A percentile compares a stretch with the other conserved stretches of the same genome.
Conservation (phyloP, 2,113 vertebrate genomes). For the Globicephala melas region DNA sequence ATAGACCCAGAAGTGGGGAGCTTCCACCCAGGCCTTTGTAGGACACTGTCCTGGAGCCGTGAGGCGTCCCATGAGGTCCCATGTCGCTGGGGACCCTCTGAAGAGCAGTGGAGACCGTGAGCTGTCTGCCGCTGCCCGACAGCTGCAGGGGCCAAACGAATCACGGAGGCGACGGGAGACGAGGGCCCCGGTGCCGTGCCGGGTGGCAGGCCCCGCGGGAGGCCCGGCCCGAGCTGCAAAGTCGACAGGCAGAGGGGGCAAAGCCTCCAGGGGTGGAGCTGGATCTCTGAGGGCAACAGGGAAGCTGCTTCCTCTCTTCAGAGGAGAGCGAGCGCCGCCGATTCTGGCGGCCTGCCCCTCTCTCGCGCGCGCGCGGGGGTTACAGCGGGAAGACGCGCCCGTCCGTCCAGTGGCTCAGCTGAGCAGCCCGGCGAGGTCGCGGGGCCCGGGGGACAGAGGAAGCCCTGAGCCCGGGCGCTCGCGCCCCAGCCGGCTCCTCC, state of each 20-base stretch:
- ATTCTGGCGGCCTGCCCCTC: background rate
- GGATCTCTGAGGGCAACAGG: background rate
- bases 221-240: fast-evolving
- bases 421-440: background rate
- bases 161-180: fast-evolving
- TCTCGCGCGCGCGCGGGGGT: too few relatives aligned
- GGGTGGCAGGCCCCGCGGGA: fast-evolving
- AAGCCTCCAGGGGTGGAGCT: too few relatives aligned
- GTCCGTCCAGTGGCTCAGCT: background rate
- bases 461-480: fast-evolving
- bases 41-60: background rate
- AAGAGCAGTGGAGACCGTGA: background rate
- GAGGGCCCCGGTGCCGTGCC: background rate
- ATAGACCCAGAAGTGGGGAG: background rate
- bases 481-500: too few relatives aligned
- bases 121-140: fast-evolving
- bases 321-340: background rate
- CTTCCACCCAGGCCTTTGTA: background rate
- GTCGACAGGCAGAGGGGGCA: background rate
- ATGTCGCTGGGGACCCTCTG: background rate
- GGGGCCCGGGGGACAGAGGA: background rate
- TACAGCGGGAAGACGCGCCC: background rate
- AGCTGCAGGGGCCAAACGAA: background rate
- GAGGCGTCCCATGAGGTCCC: background rate
- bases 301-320: background rate